Percentiles rank a stretch among this genome's conserved stretches.
These are phyloP conservation scores for Hymenochirus boettgeri DNA, from an alignment of 2,113 vertebrate species.

Conservation along the genomic window DNA sequence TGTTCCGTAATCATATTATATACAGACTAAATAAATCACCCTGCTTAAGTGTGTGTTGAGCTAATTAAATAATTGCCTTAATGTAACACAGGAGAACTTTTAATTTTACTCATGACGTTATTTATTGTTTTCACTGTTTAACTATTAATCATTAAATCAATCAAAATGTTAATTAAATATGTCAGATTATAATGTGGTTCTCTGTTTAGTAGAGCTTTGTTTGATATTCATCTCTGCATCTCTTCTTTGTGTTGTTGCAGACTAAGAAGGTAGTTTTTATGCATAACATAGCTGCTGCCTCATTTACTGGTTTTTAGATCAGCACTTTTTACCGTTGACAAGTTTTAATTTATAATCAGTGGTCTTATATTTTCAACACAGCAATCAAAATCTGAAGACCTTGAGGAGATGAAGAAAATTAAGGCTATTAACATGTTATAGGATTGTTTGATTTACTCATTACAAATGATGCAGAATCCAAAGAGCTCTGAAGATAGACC, in stretches of 20 bases:
- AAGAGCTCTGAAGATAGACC: constrained; percentile 54
- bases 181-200: constrained; percentile 26
- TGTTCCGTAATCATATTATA: not conserved
- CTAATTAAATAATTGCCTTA: constrained; percentile 36
- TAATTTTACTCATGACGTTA: constrained; percentile 16
- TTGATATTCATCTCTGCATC: constrained; percentile 21
- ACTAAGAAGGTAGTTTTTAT: constrained; percentile 32
- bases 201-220: constrained; percentile 6
- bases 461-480: constrained; percentile 56
- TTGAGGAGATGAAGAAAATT: constrained; percentile 65
- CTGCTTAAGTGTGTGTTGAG: constrained; percentile 15
- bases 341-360: constrained; percentile 56
- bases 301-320: constrained; percentile 45
- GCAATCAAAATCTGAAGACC: constrained; percentile 63
- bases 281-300: constrained; percentile 33
- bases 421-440: constrained; percentile 61
- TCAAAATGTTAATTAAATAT: constrained; percentile 31
- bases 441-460: constrained; percentile 63
- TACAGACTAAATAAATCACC: constrained; percentile 20
- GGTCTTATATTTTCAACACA: constrained; percentile 56
- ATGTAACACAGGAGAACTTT: constrained; percentile 15
- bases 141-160: constrained; percentile 34
- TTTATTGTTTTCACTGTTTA: constrained; percentile 11
- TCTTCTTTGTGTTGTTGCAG: constrained; percentile 17
- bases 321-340: constrained; percentile 53